A percentile compares a stretch with the other conserved stretches of the same genome.
Evolutionary conservation across 2,888 invertebrate species (phyloP).

Genomic region (Melinopterus prodromus): DNA sequence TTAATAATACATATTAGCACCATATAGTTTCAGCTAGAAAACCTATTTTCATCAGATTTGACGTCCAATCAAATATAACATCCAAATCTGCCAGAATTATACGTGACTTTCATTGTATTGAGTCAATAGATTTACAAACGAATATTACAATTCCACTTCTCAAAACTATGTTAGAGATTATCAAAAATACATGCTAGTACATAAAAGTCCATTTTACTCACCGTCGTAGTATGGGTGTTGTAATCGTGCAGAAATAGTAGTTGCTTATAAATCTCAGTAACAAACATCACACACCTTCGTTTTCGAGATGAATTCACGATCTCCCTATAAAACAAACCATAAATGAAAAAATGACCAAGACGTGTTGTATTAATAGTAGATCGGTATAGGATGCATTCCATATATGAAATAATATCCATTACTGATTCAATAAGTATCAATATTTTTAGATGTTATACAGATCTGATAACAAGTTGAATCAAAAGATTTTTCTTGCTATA

Average conservation of each 20-base stretch:
- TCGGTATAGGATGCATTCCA: not conserved
- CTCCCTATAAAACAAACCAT: conserved; percentile 40
- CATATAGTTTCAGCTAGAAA: too few relatives aligned
- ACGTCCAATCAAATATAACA: too few relatives aligned
- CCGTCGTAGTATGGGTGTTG: conserved; percentile 39
- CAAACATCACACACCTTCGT: conserved; percentile 38
- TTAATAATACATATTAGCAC: too few relatives aligned
- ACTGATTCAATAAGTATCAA: too few relatives aligned
- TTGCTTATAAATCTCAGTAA: conserved; percentile 40
- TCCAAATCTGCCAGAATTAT: too few relatives aligned
- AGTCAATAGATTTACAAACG: too few relatives aligned
- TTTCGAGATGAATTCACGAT: conserved; percentile 40
- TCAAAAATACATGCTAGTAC: conserved; percentile 13
- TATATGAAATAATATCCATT: too few relatives aligned
- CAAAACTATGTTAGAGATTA: not conserved
- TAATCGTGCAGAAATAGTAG: conserved; percentile 42
- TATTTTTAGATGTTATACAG: too few relatives aligned
- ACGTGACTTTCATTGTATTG: too few relatives aligned
- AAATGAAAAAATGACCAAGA: not conserved
- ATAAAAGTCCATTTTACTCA: conserved; percentile 29
- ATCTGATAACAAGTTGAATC: too few relatives aligned
- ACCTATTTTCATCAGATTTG: too few relatives aligned
- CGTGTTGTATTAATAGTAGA: not conserved
- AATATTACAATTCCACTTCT: not conserved
- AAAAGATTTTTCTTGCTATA: too few relatives aligned